These are phyloP conservation scores for Ciconia maguari DNA, from an alignment of 2,113 vertebrate genomes.

Conservation along the genomic window DNA sequence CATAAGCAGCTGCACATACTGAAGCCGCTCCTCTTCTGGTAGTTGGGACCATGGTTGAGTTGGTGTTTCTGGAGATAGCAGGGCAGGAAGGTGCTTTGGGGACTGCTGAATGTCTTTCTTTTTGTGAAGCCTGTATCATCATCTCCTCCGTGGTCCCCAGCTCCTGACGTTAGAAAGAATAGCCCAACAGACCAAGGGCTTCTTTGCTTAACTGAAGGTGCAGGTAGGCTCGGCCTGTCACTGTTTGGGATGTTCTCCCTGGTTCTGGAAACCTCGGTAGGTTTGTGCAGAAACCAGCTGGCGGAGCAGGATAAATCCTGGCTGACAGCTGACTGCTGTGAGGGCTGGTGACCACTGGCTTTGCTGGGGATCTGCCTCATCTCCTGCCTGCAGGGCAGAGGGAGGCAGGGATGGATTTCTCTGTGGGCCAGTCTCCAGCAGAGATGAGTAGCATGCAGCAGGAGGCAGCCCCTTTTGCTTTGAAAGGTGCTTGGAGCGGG, in stretches of 20 bases:
- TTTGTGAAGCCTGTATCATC: no score
- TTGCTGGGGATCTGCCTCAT: background rate
- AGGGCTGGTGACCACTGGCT: background rate
- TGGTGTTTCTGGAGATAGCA: background rate
- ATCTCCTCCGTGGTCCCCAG: background rate
- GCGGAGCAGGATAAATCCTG: background rate
- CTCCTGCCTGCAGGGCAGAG: background rate
- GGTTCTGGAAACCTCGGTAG: background rate
- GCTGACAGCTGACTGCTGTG: background rate
- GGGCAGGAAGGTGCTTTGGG: background rate
- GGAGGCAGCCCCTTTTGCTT: background rate
- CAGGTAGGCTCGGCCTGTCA: background rate
- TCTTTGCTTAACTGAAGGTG: background rate
- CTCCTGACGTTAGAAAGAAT: background rate
- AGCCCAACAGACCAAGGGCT: background rate
- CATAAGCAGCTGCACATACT: background rate
- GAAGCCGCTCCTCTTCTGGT: background rate
- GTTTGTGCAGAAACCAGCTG: background rate
- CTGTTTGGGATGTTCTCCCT: background rate
- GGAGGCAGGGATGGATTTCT: background rate
- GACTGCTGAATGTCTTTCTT: no score
- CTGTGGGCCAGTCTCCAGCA: background rate
- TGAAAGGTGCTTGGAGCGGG: background rate
- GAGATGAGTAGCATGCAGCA: accelerated
- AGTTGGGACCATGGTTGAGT: background rate